Percentiles rank a stretch among this genome's conserved stretches.
Evolutionary conservation across 1,140 invertebrate species (phyloP).

Genomic region (Anastrepha obliqua): DNA sequence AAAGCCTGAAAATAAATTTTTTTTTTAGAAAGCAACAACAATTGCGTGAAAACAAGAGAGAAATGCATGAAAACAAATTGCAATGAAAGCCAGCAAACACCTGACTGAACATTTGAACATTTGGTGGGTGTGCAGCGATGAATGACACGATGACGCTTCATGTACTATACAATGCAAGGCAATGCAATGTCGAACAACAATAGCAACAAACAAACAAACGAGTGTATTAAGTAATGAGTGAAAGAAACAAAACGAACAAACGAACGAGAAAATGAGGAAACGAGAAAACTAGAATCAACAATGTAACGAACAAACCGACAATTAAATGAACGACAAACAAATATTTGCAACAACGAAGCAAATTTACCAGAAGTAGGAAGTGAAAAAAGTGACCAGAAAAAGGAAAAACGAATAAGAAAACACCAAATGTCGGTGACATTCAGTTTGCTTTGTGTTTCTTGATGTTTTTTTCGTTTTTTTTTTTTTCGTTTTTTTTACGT

Average conservation of each 20-base stretch:
- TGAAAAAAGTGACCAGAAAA: not conserved
- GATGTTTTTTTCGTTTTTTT: not conserved
- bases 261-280: not conserved
- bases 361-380: conserved; percentile 25
- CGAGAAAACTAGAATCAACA: not conserved
- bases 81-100: not conserved
- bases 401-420: not conserved
- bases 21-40: not conserved
- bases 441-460: not conserved
- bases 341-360: not conserved
- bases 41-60: not conserved
- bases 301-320: conserved; percentile 49
- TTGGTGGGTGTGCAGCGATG: not conserved
- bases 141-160: not conserved
- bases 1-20: too few species aligned
- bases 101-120: not conserved
- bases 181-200: conserved; percentile 3
- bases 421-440: not conserved
- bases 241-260: conserved; percentile 23
- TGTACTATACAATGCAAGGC: conserved; percentile 29
- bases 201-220: conserved; percentile 16
- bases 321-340: conserved; percentile 32
- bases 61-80: not conserved
- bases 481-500: not conserved
- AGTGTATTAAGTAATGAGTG: conserved; percentile 12